Base-by-base conservation (phyloP, 2,113 vertebrate genomes). In the Chaetodon auriga region DNA sequence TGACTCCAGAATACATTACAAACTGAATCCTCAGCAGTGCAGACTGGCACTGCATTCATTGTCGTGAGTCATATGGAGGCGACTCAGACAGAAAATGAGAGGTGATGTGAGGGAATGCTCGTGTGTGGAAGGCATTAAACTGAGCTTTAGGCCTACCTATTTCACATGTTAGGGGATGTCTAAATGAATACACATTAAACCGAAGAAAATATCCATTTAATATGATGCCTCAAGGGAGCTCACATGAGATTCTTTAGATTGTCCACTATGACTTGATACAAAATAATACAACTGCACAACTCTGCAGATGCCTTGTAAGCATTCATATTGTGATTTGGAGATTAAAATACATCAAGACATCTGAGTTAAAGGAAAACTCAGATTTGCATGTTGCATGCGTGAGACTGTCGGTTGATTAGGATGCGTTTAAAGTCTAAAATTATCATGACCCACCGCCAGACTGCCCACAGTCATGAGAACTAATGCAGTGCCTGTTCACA, bases 61-160 rank as follows among this genome's bases (percentile, higher is more conserved):
- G 73, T 21, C 30, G 62, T 90, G 92, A 92, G 63, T 92, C 89
- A 90, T 54, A 58, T 5, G 36, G 81, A 83, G 86, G 79, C 60
- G 30, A 86, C 65, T 81, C 51, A 46, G 75, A 64, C 15, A 2
- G 76, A 55, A 51, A 63, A 75, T 38, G 41, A 68, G 82, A 84
- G 19, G 77, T 62, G 80, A 89, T 79, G 5, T 65, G 78, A 82
- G 75, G 55, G 53, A 77, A 83, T 23, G 63, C 71, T 86, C 38
- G 1, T 18, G 49, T 75, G 77, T 74, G 58, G 49, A 71, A 41
- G n/a, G 45, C 23, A 43, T 74, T 35, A 60, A 65, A 75, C n/a
- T 49, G 45, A 75, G 48, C 11, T 14, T 69, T 10, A 36, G 30
- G 30, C 23, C 23, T 51, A 13, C 57, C 30, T 30, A 30, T 35